These are phyloP conservation scores for Rhinogobius similis DNA, from an alignment of 2,113 vertebrate species.

Conservation along the genomic window DNA sequence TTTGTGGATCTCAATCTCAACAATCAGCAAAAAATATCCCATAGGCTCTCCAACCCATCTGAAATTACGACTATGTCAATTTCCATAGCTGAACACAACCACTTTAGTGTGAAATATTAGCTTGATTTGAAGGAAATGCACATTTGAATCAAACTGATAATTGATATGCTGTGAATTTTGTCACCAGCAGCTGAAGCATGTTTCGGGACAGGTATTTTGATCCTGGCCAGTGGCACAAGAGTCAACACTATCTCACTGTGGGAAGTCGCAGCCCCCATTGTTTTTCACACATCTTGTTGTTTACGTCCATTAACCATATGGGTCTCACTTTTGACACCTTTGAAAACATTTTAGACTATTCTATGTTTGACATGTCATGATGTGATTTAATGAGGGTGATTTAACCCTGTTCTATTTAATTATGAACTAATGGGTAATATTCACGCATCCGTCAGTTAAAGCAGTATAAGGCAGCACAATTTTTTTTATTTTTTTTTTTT, in stretches of 20 bases:
- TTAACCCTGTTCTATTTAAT: neutral
- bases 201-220: neutral
- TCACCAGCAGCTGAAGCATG: neutral
- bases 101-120: neutral
- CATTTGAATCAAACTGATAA: neutral
- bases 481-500: too few relatives aligned
- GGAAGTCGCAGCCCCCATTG: slow-evolving; percentile 29
- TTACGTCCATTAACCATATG: slow-evolving; percentile 29
- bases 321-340: neutral
- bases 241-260: slow-evolving; percentile 20
- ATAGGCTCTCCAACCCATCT: too few relatives aligned
- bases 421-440: neutral
- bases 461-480: too few relatives aligned
- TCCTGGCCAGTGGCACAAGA: slow-evolving; percentile 24
- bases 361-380: neutral
- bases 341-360: neutral
- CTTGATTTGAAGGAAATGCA: neutral
- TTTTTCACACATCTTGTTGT: slow-evolving; percentile 53
- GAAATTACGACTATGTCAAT: too few relatives aligned
- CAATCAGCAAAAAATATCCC: too few relatives aligned
- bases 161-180: slow-evolving; percentile 11
- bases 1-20: too few relatives aligned
- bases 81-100: too few relatives aligned
- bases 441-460: neutral
- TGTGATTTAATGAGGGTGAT: neutral